phyloP scores from a whole-genome alignment of 2,888 invertebrate species.

The Rhaphigaster nebulosa region DNA sequence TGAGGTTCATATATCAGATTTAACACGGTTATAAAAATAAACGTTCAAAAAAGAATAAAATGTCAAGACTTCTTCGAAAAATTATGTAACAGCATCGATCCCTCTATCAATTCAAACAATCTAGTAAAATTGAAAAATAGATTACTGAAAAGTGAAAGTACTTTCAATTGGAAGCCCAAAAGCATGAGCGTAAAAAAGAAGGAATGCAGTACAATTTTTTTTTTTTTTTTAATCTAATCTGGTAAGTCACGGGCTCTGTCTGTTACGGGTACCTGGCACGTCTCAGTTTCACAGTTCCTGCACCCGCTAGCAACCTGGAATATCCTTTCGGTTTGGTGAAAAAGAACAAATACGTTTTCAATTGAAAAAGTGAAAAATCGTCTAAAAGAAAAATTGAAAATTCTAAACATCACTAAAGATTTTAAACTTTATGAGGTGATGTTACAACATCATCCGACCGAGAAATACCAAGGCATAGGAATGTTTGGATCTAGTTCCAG shows the following conservation, averaged over 20 bases:
- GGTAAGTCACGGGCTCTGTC: constrained; percentile 34
- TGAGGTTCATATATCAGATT: too few relatives aligned
- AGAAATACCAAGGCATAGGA: too few relatives aligned
- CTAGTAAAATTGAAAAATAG: not conserved
- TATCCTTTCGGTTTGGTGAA: not conserved
- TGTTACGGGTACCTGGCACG: constrained; percentile 15
- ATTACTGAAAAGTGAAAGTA: constrained; percentile 21
- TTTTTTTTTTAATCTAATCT: not conserved
- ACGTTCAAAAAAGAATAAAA: too few relatives aligned
- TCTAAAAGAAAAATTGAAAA: not conserved
- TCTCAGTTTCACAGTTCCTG: constrained; percentile 31
- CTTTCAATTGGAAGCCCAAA: not conserved
- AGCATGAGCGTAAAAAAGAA: not conserved
- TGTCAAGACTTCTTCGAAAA: not conserved
- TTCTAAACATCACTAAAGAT: not conserved
- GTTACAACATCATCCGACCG: too few relatives aligned
- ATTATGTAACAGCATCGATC: not conserved
- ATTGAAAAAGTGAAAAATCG: not conserved
- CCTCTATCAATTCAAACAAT: not conserved
- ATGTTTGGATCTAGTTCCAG: too few relatives aligned
- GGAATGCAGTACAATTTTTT: constrained; percentile 1
- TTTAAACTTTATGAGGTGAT: not conserved
- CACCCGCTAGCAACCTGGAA: not conserved
- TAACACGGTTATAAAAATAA: too few relatives aligned
- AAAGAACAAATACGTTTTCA: not conserved